A percentile compares a stretch with the other conserved stretches of the same genome.
Conservation (phyloP, 2,797 vertebrate genomes). For the Masticophis lateralis region DNA sequence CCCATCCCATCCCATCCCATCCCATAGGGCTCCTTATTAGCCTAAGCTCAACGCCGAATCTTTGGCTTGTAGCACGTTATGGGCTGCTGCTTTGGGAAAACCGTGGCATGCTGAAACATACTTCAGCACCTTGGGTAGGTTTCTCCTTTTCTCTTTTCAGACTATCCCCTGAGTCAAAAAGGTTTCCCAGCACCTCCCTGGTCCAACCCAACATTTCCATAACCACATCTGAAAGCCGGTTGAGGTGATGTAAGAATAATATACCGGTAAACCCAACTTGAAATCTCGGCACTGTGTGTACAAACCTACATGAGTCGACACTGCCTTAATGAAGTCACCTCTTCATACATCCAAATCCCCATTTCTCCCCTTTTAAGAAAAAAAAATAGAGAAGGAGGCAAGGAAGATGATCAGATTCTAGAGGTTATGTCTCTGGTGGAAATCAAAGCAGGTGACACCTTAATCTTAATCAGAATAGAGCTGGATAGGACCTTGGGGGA, state of each 20-base stretch:
- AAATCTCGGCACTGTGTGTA: rapidly evolving
- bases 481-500: too few species aligned
- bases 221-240: background rate
- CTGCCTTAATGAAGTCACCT: background rate
- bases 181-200: background rate
- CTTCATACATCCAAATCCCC: background rate
- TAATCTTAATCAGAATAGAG: background rate
- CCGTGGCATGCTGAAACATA: background rate
- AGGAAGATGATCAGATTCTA: background rate
- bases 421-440: background rate
- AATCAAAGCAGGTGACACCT: background rate
- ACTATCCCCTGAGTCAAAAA: background rate
- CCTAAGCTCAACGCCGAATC: background rate
- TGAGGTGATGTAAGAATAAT: background rate
- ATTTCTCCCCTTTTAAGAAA: background rate
- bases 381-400: background rate
- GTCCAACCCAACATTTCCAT: background rate
- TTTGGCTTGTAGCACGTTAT: background rate
- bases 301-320: background rate
- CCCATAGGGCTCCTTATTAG: background rate
- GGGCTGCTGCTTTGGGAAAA: background rate
- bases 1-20: background rate
- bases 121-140: background rate
- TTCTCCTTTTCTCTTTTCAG: background rate
- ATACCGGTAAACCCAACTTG: background rate